Evolutionary conservation across 1,140 invertebrate species (phyloP), one percentile per base, ranked within the genome.

Genomic region (Conus betulinus): DNA sequence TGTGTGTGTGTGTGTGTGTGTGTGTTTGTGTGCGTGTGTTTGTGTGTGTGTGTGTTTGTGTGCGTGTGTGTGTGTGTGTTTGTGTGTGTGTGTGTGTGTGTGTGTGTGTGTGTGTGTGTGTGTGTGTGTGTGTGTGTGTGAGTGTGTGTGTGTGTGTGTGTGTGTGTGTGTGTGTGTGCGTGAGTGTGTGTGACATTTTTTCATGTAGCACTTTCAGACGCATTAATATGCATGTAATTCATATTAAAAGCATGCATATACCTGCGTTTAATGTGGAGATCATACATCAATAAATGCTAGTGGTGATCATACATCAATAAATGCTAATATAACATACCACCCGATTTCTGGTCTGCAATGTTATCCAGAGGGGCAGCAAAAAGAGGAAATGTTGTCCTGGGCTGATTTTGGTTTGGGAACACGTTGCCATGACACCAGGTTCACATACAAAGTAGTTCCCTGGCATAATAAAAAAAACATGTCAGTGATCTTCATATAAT

Each of bases 341-440:
- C 89, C 85, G 27, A 89, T 85, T 85, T 92, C 91, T 89, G 90
- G 87, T 76, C 88, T 86, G 51, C 90, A 52, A 11, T 83, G 20
- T 25, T 63, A 4, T 88, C 76, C 15, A 93, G 81, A 25, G 89
- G 89, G 79, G 91, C 89, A 71, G 93, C 93, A 74, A 90, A 78
- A 6, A 93, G 92, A 83, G 93, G 93, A 52, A n/a, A 93, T 93
- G 74, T 92, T 90, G 84, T 92, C 91, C 84, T 92, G 76, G 17
- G 91, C 23, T 67, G 88, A 90, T 76, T 92, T 93, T 51, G 92
- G 92, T 67, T 89, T 86, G 20, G 93, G 92, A 23, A 94, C 89
- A 83, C 87, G 89, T n/a, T 87, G 63, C 93, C 93, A 94, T 25
- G 89, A 87, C 87, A 90, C 92, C 55, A 93, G 91, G 79, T 93